Evolutionary conservation across 2,797 vertebrate genomes (phyloP), one percentile per base, ranked within the genome.

Genomic region (Sebastes cheni): DNA sequence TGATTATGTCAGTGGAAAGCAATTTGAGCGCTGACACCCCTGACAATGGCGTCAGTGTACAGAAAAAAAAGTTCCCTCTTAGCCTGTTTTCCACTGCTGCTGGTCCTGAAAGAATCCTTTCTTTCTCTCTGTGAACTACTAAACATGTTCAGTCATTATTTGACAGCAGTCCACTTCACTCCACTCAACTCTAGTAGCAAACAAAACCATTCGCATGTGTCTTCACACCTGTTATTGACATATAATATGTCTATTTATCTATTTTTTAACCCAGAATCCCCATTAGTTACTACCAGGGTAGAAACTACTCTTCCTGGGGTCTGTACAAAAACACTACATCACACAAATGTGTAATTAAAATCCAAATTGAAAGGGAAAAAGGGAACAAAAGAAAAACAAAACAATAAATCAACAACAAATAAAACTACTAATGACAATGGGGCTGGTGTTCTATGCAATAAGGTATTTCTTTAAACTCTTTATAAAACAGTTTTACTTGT

Each of bases 1-100:
- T 34, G 86, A 81, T 88, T 85, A 79, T 65, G 42, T 88, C 86
- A 90, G 62, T 61, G 66, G 82, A 74, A 56, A 89, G 77, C 20
- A 54, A 88, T 85, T 69, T 55, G 75, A 76, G 65, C n/a, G 79
- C 34, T 27, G 66, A 85, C 74, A 59, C 56, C 62, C 14, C 22
- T 23, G 70, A 91, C 82, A 93, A 87, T 81, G 77, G 83, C 61
- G 50, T 82, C 86, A 86, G 58, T 93, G 85, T 89, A 27, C 69
- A 25, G 11, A 67, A 67, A 29, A 29, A 25, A 9, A 13, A 68
- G 29, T 67, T 74, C 59, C 16, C 32, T 68, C 16, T 85, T 39
- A 22, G 71, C 23, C 52, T 52, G 42, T 82, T 90, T 83, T 66
- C 50, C 58, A 42, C 65, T 79, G 69, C 64, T 77, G 71, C 61